phyloP scores from a whole-genome alignment of 2,797 vertebrate genomes.

The Chiroxiphia lanceolata region DNA sequence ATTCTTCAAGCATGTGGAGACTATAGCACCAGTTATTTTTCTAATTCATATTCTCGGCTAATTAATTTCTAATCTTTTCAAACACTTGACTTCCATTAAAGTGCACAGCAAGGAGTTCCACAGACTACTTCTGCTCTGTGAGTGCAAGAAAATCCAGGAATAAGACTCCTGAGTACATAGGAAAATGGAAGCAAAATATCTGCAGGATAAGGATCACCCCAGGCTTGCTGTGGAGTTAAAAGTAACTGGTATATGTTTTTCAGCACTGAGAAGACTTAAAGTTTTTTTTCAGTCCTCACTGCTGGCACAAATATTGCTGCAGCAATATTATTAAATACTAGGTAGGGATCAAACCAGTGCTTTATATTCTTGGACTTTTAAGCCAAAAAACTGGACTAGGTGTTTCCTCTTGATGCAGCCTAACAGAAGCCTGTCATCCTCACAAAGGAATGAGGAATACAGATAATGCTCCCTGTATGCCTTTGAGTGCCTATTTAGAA shows the following conservation, averaged over 20 bases:
- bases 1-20: background rate
- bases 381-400: background rate
- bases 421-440: background rate
- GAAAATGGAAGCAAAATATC: slow-evolving; percentile 2
- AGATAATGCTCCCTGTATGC: background rate
- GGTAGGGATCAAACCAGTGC: background rate
- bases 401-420: background rate
- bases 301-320: background rate
- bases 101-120: background rate
- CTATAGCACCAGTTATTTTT: background rate
- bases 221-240: background rate
- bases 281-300: background rate
- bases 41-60: background rate
- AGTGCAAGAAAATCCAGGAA: background rate
- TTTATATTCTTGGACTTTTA: background rate
- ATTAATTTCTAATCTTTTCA: background rate
- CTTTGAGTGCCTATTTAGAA: background rate
- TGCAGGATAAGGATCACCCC: background rate
- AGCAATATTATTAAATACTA: background rate
- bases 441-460: background rate
- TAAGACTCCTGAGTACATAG: background rate
- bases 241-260: background rate
- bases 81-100: background rate
- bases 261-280: background rate
- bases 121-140: background rate